Evolutionary conservation across 2,113 vertebrate species (phyloP).

Genomic region (Gobius niger): DNA sequence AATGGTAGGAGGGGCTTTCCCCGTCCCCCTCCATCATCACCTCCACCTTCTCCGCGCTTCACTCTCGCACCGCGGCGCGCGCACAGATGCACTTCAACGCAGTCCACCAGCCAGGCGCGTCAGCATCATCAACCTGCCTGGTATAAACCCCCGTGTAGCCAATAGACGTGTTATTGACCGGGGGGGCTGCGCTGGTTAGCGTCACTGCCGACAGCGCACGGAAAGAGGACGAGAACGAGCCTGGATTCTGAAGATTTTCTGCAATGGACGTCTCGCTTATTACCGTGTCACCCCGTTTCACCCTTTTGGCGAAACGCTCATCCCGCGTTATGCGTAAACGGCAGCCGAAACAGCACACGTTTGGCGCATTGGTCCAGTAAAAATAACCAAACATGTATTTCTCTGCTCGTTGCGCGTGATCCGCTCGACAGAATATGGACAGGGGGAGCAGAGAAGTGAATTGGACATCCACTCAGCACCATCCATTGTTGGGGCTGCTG

Average conservation of each 20-base stretch:
- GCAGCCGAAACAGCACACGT: not conserved
- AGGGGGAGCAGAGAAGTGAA: conserved; percentile 72
- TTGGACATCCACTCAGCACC: conserved; percentile 53
- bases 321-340: not conserved
- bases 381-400: not conserved
- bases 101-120: conserved; percentile 16
- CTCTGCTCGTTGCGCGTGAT: not conserved
- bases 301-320: not conserved
- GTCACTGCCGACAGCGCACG: too few relatives aligned
- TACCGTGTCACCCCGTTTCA: not conserved
- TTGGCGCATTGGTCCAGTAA: not conserved
- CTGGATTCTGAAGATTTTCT: not conserved
- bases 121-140: conserved; percentile 25
- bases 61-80: conserved; percentile 40
- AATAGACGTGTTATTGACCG: too few relatives aligned
- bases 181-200: too few relatives aligned
- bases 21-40: not conserved
- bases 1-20: conserved; percentile 46
- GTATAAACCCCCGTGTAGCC: not conserved
- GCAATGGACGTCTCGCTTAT: not conserved
- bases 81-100: conserved; percentile 20
- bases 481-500: conserved; percentile 59
- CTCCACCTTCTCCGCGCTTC: not conserved
- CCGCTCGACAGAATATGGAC: conserved; percentile 52
- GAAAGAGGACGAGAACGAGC: not conserved